These are phyloP conservation scores for Crossaster papposus DNA, from an alignment of 53 echinoderm and acorn worm species.

Conservation along the genomic window DNA sequence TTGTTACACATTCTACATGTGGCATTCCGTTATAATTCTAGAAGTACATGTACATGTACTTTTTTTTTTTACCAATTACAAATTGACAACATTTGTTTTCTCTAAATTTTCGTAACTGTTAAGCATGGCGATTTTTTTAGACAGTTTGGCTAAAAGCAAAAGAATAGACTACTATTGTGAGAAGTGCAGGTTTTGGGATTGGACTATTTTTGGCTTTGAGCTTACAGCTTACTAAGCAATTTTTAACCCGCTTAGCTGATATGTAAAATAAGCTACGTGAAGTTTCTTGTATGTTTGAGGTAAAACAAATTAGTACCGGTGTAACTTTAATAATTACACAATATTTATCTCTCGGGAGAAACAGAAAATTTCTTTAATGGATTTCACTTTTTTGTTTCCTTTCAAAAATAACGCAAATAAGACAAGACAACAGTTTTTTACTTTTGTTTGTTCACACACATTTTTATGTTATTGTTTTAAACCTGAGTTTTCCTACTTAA, in stretches of 20 bases:
- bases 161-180: not conserved
- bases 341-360: constrained; percentile 25
- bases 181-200: not conserved
- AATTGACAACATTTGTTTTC: too few relatives aligned
- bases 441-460: constrained; percentile 49
- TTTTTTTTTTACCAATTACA: too few relatives aligned
- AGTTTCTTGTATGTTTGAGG: not conserved
- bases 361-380: constrained; percentile 4
- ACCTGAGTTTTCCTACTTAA: constrained; percentile 60
- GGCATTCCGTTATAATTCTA: too few relatives aligned
- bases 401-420: constrained; percentile 12
- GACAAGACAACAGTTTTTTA: constrained; percentile 36
- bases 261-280: not conserved
- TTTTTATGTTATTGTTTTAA: constrained; percentile 44
- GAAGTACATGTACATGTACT: too few relatives aligned
- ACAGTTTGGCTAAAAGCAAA: not conserved
- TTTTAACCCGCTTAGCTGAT: not conserved
- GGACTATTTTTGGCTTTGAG: not conserved
- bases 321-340: not conserved
- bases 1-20: too few relatives aligned
- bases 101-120: too few relatives aligned
- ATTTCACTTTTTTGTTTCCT: not conserved
- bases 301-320: too few relatives aligned
- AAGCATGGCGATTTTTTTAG: too few relatives aligned
- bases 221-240: not conserved